Percentiles rank a stretch among this genome's conserved stretches.
Evolutionary conservation across 2,113 vertebrate genomes (phyloP).

Genomic region (Hepsetus odoe): DNA sequence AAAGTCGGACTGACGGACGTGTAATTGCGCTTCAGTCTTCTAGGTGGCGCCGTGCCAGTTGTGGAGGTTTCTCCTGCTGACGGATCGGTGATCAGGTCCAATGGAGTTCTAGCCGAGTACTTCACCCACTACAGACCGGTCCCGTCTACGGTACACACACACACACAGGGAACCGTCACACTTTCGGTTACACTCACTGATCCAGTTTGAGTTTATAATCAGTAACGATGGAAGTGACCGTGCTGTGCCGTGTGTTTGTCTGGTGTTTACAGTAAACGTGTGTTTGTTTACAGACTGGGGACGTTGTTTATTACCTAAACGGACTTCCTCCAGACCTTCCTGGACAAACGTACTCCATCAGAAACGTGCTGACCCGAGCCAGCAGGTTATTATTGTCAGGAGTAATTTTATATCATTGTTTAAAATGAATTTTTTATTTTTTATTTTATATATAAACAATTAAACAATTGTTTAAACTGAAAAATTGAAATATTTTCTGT

Average conservation of each 20-base stretch:
- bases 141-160: slow-evolving; percentile 49
- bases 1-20: too few relatives aligned
- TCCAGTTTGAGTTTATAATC: too few relatives aligned
- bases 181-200: too few relatives aligned
- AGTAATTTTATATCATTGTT: too few relatives aligned
- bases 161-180: too few relatives aligned
- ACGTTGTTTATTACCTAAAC: slow-evolving; percentile 69
- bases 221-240: too few relatives aligned
- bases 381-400: slow-evolving; percentile 66
- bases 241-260: too few relatives aligned
- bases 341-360: slow-evolving; percentile 69
- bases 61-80: slow-evolving; percentile 87
- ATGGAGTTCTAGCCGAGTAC: slow-evolving; percentile 80
- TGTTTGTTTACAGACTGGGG: slow-evolving; percentile 57
- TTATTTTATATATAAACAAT: background rate
- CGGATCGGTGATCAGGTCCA: slow-evolving; percentile 86
- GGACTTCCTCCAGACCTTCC: slow-evolving; percentile 73
- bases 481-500: too few relatives aligned
- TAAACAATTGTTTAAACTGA: too few relatives aligned
- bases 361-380: slow-evolving; percentile 65
- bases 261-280: background rate
- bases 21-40: slow-evolving; percentile 66
- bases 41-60: slow-evolving; percentile 67
- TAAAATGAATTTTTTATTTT: too few relatives aligned
- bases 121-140: slow-evolving; percentile 74